Evolutionary conservation across 1,140 invertebrate species (phyloP).

Genomic region (Lepidostoma basale): DNA sequence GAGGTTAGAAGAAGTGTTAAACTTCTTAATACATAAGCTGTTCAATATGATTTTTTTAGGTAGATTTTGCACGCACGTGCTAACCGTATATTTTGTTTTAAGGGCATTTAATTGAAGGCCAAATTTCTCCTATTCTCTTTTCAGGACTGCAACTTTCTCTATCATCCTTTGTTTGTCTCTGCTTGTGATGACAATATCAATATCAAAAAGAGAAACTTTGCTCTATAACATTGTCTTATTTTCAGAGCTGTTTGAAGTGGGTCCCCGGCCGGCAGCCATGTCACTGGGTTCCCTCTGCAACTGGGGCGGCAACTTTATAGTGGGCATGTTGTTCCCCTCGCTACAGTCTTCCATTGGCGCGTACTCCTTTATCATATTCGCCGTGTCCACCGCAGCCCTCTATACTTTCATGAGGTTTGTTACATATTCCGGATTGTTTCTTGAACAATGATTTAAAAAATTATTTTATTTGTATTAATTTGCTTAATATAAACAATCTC

Average conservation of each 20-base stretch:
- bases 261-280: constrained; percentile 83
- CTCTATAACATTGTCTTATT: constrained; percentile 37
- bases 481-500: neutral
- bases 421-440: neutral
- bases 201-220: no score
- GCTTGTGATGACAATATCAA: no score
- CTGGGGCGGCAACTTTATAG: constrained; percentile 89
- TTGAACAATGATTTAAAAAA: neutral
- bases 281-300: constrained; percentile 86
- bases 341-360: constrained; percentile 69
- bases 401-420: constrained; percentile 67
- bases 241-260: constrained; percentile 85
- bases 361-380: constrained; percentile 76
- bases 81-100: no score
- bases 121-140: no score
- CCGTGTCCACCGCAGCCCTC: constrained; percentile 63
- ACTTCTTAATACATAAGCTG: no score
- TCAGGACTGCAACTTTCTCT: no score
- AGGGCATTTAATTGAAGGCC: no score
- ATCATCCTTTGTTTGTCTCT: no score
- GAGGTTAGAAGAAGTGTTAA: no score
- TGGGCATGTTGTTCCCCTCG: constrained; percentile 80
- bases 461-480: neutral
- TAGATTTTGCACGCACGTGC: no score
- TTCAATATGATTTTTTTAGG: no score